These are phyloP conservation scores for Nyctereutes procyonoides DNA, from an alignment of 2,113 vertebrate genomes.

Conservation along the genomic window DNA sequence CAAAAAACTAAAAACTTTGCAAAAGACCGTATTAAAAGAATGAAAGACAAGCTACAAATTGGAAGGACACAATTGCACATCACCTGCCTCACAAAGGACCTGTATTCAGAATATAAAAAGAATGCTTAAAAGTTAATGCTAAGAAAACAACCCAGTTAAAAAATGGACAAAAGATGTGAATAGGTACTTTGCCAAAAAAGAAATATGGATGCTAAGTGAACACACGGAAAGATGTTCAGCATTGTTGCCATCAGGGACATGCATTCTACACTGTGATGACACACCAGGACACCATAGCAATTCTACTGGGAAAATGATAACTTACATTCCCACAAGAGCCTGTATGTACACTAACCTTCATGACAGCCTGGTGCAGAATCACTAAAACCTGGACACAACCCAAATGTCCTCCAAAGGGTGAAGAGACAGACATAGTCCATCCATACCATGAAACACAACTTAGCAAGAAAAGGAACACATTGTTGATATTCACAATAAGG, in stretches of 20 bases:
- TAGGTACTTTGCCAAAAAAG: background rate
- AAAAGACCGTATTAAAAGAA: background rate
- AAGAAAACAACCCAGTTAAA: background rate
- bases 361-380: no score
- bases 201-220: no score
- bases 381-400: no score
- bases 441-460: background rate
- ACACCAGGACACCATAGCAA: background rate
- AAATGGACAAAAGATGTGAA: background rate
- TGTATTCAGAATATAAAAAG: background rate
- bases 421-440: no score
- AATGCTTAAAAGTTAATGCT: background rate
- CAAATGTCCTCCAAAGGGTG: no score
- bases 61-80: background rate
- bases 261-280: background rate
- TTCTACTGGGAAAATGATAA: background rate
- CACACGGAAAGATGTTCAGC: background rate
- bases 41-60: background rate
- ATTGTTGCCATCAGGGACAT: background rate
- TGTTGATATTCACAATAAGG: rapidly evolving
- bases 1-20: background rate
- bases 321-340: no score
- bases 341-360: no score
- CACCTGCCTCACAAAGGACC: background rate
- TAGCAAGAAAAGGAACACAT: background rate